These are phyloP conservation scores for Muschampia plurimacula DNA, from an alignment of 2,888 invertebrate species.

Conservation along the genomic window DNA sequence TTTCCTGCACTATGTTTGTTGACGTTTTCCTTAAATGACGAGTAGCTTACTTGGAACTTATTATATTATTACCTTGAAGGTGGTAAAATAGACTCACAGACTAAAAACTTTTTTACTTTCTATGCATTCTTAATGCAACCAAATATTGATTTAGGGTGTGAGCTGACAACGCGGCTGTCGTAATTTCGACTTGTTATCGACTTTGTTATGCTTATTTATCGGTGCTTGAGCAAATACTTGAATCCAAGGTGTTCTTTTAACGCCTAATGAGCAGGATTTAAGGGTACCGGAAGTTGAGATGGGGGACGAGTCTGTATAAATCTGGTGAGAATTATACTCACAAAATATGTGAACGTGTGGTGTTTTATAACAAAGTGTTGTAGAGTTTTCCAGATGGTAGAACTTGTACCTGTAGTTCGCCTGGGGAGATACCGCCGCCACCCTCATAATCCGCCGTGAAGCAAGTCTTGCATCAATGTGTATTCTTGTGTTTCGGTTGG, in stretches of 20 bases:
- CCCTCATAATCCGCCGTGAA: too few relatives aligned
- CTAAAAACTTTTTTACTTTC: not conserved
- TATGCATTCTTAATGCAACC: constrained; percentile 9
- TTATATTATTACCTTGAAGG: too few relatives aligned
- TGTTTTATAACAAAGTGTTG: not conserved
- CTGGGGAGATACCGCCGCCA: too few relatives aligned
- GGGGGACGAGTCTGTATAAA: not conserved
- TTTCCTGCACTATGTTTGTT: too few relatives aligned
- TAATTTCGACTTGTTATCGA: constrained; percentile 75
- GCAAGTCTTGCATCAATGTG: too few relatives aligned
- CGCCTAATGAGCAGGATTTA: constrained; percentile 45
- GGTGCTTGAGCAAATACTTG: constrained; percentile 60
- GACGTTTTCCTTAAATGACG: too few relatives aligned
- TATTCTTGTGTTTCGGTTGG: too few relatives aligned
- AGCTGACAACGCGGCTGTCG: constrained; percentile 68
- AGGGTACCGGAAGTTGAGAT: constrained; percentile 34
- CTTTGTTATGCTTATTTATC: constrained; percentile 67
- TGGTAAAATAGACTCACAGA: too few relatives aligned
- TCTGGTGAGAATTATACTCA: not conserved
- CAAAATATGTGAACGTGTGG: not conserved
- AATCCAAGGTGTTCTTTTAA: constrained; percentile 41
- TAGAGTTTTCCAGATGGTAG: too few relatives aligned
- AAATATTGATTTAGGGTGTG: constrained; percentile 62
- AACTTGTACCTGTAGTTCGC: too few relatives aligned
- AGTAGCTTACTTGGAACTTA: too few relatives aligned